Percentiles rank a stretch among this genome's conserved stretches.
These are phyloP conservation scores for Tympanoctomys barrerae DNA, from an alignment of 2,797 vertebrate species.

Conservation along the genomic window DNA sequence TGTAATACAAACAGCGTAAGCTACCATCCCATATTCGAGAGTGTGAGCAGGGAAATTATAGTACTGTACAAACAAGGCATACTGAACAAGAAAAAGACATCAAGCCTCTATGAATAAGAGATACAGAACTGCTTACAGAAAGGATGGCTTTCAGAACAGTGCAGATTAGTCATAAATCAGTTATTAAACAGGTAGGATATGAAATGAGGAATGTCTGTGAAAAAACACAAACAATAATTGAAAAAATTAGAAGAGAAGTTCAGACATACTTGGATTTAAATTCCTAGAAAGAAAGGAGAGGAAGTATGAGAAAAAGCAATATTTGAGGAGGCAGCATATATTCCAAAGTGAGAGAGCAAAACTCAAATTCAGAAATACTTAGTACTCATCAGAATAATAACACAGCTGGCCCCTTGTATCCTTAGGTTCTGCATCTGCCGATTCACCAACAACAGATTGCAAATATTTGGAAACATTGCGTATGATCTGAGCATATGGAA, in stretches of 20 bases:
- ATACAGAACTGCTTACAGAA: not conserved
- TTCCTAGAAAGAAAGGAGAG: not conserved
- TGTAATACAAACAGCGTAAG: not conserved
- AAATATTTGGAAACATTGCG: not conserved
- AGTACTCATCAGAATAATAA: not conserved
- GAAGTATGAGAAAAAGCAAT: not conserved
- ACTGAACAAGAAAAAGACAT: not conserved
- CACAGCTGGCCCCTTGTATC: not conserved
- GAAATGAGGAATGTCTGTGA: not conserved
- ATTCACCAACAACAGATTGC: not conserved
- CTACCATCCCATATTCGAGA: not conserved
- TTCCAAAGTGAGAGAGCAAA: not conserved
- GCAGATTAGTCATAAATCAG: not conserved
- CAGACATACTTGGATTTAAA: not conserved
- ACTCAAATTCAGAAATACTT: not conserved
- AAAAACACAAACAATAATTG: not conserved
- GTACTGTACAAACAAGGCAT: not conserved
- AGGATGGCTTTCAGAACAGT: not conserved
- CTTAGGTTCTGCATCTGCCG: not conserved
- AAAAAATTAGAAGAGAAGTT: not conserved
- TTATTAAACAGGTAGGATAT: not conserved
- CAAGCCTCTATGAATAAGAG: not conserved
- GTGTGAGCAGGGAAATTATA: not conserved
- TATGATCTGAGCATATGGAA: not conserved
- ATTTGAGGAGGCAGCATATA: not conserved